These are phyloP conservation scores for Dascillus cervinus DNA, from an alignment of 2,888 invertebrate genomes.

Conservation along the genomic window DNA sequence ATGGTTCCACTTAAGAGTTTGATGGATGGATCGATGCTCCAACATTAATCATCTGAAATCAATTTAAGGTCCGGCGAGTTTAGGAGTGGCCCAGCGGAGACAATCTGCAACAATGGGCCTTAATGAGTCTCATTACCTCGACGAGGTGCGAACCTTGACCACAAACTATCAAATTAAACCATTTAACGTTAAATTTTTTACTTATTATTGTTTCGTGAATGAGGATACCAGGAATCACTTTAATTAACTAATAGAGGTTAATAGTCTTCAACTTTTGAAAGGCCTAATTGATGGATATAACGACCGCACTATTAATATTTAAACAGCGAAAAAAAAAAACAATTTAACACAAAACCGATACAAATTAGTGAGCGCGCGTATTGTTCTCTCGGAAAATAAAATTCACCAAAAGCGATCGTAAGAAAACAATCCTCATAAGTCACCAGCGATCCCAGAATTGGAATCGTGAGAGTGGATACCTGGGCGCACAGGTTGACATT, in stretches of 20 bases:
- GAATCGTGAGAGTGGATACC: slow-evolving; percentile 34
- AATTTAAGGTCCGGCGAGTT: slow-evolving; percentile 31
- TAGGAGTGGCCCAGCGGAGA: slow-evolving; percentile 29
- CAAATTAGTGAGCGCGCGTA: no score
- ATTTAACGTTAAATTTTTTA: no score
- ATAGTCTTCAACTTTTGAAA: no score
- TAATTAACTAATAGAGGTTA: no score
- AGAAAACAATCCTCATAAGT: slow-evolving; percentile 38
- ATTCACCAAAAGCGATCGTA: no score
- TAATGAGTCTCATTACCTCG: slow-evolving; percentile 33
- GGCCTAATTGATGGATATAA: no score
- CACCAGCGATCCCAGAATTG: slow-evolving; percentile 31
- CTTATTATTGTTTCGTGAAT: no score
- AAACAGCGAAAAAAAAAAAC: no score
- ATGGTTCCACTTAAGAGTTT: slow-evolving; percentile 34
- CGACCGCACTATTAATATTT: no score
- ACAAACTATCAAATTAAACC: no score
- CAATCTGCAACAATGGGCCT: slow-evolving; percentile 31
- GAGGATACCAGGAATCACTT: no score
- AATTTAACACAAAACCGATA: slow-evolving; percentile 5
- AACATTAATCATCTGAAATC: slow-evolving; percentile 40
- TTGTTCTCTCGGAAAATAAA: slow-evolving; percentile 12
- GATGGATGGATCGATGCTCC: slow-evolving; percentile 34
- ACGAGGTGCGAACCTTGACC: slow-evolving; percentile 28
- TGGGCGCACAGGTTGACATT: slow-evolving; percentile 35